Evolutionary conservation across 1,140 invertebrate species (phyloP), one percentile per base, ranked within the genome.

Genomic region (Atta colombica): DNA sequence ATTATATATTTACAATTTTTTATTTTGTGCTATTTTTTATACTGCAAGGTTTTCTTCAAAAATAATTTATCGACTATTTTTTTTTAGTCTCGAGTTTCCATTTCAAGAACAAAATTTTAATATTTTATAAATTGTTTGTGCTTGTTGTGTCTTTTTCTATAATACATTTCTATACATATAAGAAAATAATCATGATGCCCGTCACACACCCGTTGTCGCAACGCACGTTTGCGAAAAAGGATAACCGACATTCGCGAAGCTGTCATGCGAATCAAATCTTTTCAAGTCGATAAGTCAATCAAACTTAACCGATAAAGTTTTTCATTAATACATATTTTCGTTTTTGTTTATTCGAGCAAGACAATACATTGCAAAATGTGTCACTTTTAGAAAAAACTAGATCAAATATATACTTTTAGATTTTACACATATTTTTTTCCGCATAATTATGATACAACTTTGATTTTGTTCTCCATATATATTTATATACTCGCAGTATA

Each of bases 241-340:
- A 39, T 14, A 78, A 49, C 14, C 25, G 14, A 39, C 18, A 39
- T 51, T 77, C 28, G 25, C 77, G 45, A 80, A 2, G 78, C 51
- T n/a, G 53, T 81, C 78, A 81, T 60, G 78, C 65, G 66, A 81
- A 71, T 28, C 53, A 12, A 71, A 68, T 71, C 8, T 68, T 71
- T 81, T 14, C 25, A 7, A 58, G 5, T 60, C 6, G 12, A 58
- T 1, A 7, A 58, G 5, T 60, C 6, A 18, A 58, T 1, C 35
- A 71, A 71, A 81, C 35, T 58, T 25, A n/a, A 55, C 7, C 78
- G 21, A 51, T 10, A 49, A 80, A 39, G 35, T 49, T 66, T 78
- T n/a, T 49, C 18, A 58, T 58, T 21, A 3, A 28, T 25, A 25
- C 1, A 4, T 3, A 66, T 71, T 28, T 49, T 71, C 2, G 10